Evolutionary conservation across 2,888 invertebrate species (phyloP), one percentile per base, ranked within the genome.

Genomic region (Bombyx huttoni): DNA sequence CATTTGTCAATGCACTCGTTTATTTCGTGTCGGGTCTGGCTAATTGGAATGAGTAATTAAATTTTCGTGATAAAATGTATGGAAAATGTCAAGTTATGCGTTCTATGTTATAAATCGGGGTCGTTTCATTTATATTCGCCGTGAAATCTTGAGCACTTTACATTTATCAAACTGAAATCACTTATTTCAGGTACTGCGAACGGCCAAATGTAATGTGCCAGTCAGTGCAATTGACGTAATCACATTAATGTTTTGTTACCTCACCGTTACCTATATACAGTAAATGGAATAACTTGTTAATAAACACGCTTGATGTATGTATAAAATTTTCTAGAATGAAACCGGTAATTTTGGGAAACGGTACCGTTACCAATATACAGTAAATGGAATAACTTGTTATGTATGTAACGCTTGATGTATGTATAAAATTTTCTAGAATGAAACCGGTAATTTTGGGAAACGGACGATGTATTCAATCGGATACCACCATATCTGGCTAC

Each of bases 361-460:
- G 94, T n/a, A 24, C 24, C 24, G 3, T 24, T 24, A 24, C 24
- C 24, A 3, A 24, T 24, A 24, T 24, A 24, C 24, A 24, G 24
- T 24, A 24, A 24, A 24, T 3, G 24, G 24, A 24, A 24, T 24
- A 24, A 24, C 24, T 24, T 24, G 24, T 24, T 24, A 24, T n/a
- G n/a, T n/a, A 24, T 24, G 3, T 3, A 24, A 24, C n/a, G n/a
- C n/a, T n/a, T n/a, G n/a, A n/a, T n/a, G n/a, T n/a, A n/a, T n/a
- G n/a, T n/a, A n/a, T n/a, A n/a, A 40, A 10, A 40, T 40, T 2
- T 40, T 40, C 51, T 71, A 94, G 95, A 69, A 92, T 96, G 79
- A 94, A 93, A 75, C 96, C 95, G 8, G 94, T 95, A 13, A 94
- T 94, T 58, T 91, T 94, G 67, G 95, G 95, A 46, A 94, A 95